These are phyloP conservation scores for Helicoverpa assulta DNA, from an alignment of 2,888 invertebrate species.

Conservation along the genomic window DNA sequence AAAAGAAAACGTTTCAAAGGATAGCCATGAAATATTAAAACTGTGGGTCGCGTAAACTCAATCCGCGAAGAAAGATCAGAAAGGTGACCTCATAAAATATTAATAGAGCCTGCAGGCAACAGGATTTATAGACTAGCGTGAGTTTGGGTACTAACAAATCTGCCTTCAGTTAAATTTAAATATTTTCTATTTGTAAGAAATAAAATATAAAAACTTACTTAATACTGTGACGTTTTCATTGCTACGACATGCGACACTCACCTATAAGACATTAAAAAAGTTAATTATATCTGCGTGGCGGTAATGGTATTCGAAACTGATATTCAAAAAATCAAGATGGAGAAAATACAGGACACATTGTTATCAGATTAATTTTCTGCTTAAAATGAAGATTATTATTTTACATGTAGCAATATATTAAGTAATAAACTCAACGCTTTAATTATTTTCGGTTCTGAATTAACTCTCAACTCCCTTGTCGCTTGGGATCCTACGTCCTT, in stretches of 20 bases:
- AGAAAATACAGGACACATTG: too few species aligned
- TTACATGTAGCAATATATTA: too few species aligned
- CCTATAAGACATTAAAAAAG: too few species aligned
- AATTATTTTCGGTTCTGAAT: background rate
- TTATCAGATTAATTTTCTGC: too few species aligned
- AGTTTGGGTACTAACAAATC: conserved; percentile 27
- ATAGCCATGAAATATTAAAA: conserved; percentile 55
- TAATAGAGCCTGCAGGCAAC: conserved; percentile 35
- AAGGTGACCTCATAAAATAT: conserved; percentile 49
- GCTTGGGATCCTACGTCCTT: background rate
- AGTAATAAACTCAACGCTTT: background rate
- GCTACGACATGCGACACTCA: too few species aligned
- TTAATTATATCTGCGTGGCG: too few species aligned
- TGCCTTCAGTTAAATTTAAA: background rate
- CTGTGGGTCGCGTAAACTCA: conserved; percentile 39
- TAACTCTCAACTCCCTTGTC: background rate
- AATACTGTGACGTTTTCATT: too few species aligned
- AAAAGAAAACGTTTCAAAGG: conserved; percentile 42
- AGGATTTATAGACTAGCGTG: conserved; percentile 24
- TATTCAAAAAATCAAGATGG: too few species aligned
- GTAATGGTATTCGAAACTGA: too few species aligned
- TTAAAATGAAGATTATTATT: too few species aligned
- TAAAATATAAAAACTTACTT: background rate
- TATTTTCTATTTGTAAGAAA: background rate
- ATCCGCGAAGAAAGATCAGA: conserved; percentile 48